Evolutionary conservation across 2,888 invertebrate genomes (phyloP).

Genomic region (Cristatella mucedo): DNA sequence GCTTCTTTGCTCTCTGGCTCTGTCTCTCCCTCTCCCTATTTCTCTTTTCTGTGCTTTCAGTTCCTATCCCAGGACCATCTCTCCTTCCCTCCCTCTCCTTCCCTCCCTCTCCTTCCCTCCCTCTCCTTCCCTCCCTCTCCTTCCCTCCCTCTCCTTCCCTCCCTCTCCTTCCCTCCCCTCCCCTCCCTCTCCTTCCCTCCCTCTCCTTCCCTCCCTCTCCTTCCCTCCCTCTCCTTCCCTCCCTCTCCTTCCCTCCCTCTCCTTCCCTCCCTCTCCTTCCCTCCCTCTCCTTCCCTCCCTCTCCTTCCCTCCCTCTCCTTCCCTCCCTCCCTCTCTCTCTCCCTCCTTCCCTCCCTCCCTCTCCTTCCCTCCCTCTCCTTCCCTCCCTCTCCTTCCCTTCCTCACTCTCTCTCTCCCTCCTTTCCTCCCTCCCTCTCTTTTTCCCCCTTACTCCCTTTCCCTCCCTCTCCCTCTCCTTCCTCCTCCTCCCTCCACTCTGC

Average conservation of each 20-base stretch:
- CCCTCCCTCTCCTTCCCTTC: slow-evolving; percentile 1
- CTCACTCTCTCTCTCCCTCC: background rate
- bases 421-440: too few species aligned
- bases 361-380: slow-evolving; percentile 1
- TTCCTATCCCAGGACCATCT: too few species aligned
- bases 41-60: too few species aligned
- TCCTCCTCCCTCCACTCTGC: slow-evolving; percentile 1
- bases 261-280: background rate
- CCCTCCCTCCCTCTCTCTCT: too few species aligned
- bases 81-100: slow-evolving; percentile 1
- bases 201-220: slow-evolving; percentile 1
- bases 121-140: too few species aligned
- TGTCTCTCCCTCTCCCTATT: too few species aligned
- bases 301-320: slow-evolving; percentile 1
- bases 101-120: background rate
- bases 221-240: background rate
- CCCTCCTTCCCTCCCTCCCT: too few species aligned
- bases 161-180: slow-evolving; percentile 1
- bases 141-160: slow-evolving; percentile 1
- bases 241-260: background rate
- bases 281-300: background rate
- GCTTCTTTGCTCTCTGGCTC: too few species aligned
- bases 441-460: background rate
- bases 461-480: slow-evolving; percentile 1
- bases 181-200: slow-evolving; percentile 1